These are phyloP conservation scores for Stenodera caucasica DNA, from an alignment of 2,888 invertebrate species.

Conservation along the genomic window DNA sequence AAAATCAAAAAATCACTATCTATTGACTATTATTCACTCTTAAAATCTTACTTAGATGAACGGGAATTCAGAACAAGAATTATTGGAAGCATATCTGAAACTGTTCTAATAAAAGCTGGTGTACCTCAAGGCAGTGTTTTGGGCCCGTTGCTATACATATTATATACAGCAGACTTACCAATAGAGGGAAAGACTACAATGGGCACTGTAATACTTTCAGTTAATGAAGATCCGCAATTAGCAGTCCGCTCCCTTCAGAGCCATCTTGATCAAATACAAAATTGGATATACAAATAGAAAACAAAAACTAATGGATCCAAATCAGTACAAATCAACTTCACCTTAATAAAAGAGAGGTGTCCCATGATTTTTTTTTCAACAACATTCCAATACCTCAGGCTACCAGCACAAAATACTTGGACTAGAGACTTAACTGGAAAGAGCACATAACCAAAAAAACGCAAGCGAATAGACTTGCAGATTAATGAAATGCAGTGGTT, in stretches of 20 bases:
- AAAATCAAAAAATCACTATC: too few species aligned
- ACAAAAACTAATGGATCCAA: constrained; percentile 9
- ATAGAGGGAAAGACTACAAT: not conserved
- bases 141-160: not conserved
- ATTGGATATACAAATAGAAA: not conserved
- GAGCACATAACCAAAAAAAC: constrained; percentile 1
- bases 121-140: not conserved
- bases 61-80: not conserved
- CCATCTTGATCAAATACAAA: not conserved
- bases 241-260: not conserved
- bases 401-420: constrained; percentile 3
- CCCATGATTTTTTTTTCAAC: not conserved
- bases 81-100: not conserved
- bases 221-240: not conserved
- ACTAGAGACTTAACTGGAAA: constrained; percentile 5
- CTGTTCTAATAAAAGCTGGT: not conserved
- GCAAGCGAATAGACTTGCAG: not conserved
- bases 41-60: not conserved
- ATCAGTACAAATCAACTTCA: constrained; percentile 7
- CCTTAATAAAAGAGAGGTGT: not conserved
- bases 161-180: not conserved
- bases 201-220: not conserved
- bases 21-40: too few species aligned
- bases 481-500: constrained; percentile 8
- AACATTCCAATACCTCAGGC: not conserved